Percentiles rank a stretch among this genome's conserved stretches.
phyloP scores from a whole-genome alignment of 2,113 vertebrate genomes.

The Gymnobelideus leadbeateri region DNA sequence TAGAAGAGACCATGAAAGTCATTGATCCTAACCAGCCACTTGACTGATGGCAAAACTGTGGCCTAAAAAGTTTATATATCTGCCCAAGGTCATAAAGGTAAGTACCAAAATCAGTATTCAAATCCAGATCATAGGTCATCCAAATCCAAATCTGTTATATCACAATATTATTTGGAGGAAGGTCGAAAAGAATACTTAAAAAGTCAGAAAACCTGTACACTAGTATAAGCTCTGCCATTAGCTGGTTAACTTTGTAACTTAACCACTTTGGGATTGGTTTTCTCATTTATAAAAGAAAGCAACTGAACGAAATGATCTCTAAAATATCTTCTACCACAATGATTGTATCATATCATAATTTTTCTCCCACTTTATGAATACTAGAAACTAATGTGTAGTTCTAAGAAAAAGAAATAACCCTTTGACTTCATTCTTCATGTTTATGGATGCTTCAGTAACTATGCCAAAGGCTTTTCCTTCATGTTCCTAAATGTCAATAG shows the following conservation, averaged over 20 bases:
- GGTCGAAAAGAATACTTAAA: background rate
- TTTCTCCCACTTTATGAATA: background rate
- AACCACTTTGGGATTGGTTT: background rate
- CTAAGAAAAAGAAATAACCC: background rate
- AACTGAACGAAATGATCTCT: background rate
- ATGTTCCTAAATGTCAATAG: background rate
- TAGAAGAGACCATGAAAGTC: background rate
- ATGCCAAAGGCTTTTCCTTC: background rate
- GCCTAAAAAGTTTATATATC: too few species aligned
- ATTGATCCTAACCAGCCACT: background rate
- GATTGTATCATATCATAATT: background rate
- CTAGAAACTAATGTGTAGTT: background rate
- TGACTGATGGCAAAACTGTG: background rate
- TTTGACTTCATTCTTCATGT: background rate
- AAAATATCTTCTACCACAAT: background rate
- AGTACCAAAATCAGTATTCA: background rate
- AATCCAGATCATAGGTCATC: background rate
- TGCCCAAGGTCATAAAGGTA: background rate
- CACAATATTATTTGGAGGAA: background rate
- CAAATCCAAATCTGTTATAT: background rate
- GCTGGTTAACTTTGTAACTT: background rate
- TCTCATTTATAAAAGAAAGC: background rate
- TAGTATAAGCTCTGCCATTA: too few species aligned
- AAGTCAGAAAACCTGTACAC: too few species aligned
- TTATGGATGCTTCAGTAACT: background rate